Evolutionary conservation across 2,797 vertebrate species (phyloP).

Genomic region (Clamator glandarius): DNA sequence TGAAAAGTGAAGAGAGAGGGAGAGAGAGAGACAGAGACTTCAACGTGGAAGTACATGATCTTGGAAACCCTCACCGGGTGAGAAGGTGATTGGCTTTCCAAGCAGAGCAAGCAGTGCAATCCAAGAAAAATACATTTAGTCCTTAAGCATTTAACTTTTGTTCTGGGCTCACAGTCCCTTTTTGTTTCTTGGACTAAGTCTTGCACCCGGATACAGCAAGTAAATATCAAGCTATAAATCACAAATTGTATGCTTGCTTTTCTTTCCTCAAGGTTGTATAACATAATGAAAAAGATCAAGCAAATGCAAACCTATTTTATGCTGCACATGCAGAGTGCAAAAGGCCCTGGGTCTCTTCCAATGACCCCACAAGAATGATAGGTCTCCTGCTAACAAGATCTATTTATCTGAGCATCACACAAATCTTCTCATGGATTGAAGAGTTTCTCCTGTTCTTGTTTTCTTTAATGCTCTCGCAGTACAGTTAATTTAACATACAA

Average conservation of each 20-base stretch:
- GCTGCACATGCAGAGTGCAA: conserved; percentile 40
- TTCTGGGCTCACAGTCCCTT: conserved; percentile 44
- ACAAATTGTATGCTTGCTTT: conserved; percentile 54
- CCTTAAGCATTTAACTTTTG: conserved; percentile 39
- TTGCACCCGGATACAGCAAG: conserved; percentile 53
- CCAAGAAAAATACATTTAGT: conserved; percentile 61
- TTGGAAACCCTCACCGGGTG: conserved; percentile 21
- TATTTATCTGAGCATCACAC: conserved; percentile 49
- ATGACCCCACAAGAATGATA: background rate
- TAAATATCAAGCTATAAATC: conserved; percentile 69
- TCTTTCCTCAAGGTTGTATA: conserved; percentile 69
- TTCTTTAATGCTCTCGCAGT: conserved; percentile 47
- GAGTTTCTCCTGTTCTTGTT: conserved; percentile 55
- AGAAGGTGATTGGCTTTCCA: conserved; percentile 51
- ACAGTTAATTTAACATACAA: conserved; percentile 48
- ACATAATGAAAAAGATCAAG: conserved; percentile 57
- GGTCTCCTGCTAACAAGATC: conserved; percentile 51
- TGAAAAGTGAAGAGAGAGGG: background rate
- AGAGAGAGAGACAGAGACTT: background rate
- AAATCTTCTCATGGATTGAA: conserved; percentile 46
- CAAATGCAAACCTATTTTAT: conserved; percentile 37
- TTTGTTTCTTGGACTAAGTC: conserved; percentile 56
- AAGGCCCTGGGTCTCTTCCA: conserved; percentile 48
- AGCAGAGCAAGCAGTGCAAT: conserved; percentile 19
- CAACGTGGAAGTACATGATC: conserved; percentile 22